These are phyloP conservation scores for Strigops habroptila DNA, from an alignment of 2,113 vertebrate genomes.

Conservation along the genomic window DNA sequence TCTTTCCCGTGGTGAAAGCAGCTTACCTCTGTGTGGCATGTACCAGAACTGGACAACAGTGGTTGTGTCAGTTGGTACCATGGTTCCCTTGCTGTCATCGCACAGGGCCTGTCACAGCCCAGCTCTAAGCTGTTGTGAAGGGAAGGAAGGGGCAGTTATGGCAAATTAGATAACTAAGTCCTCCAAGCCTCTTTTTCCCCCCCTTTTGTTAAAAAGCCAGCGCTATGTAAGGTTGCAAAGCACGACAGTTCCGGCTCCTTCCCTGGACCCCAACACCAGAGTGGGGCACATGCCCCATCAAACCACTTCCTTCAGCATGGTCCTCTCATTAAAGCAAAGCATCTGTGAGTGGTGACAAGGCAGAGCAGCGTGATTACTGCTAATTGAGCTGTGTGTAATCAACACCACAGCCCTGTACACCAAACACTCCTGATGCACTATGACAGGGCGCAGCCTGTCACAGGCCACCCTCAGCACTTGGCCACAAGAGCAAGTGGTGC, in stretches of 20 bases:
- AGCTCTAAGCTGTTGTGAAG: not conserved
- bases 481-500: not conserved
- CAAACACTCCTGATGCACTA: fast-evolving
- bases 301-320: not conserved
- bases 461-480: not conserved
- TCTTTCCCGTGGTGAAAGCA: not conserved
- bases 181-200: not conserved
- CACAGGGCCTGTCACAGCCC: not conserved
- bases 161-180: fast-evolving
- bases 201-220: not conserved
- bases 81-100: not conserved
- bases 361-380: not conserved
- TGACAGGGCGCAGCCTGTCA: fast-evolving
- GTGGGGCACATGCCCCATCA: not conserved
- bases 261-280: not conserved
- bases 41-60: not conserved
- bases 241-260: fast-evolving
- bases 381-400: not conserved
- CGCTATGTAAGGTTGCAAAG: fast-evolving
- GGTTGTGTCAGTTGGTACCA: not conserved
- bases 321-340: not conserved
- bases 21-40: not conserved
- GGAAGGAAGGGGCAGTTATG: not conserved
- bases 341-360: not conserved
- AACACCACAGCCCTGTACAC: not conserved